These are phyloP conservation scores for Eudasyphora cyanicolor DNA, from an alignment of 2,888 invertebrate genomes.

Conservation along the genomic window DNA sequence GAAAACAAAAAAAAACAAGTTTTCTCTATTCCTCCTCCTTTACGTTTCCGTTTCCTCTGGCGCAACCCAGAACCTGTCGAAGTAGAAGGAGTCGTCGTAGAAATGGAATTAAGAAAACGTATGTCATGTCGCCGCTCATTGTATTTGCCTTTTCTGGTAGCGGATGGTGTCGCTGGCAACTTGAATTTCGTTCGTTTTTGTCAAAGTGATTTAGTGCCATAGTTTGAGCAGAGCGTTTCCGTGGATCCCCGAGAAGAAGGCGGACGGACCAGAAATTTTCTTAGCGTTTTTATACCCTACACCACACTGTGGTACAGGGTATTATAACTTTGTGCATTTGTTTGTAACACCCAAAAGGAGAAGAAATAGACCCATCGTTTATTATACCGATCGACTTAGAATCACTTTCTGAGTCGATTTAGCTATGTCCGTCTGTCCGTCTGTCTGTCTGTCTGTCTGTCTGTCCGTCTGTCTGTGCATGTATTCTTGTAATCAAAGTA, in stretches of 20 bases:
- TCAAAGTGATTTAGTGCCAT: constrained; percentile 52
- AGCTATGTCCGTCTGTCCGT: too few relatives aligned
- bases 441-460: too few relatives aligned
- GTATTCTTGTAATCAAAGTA: too few relatives aligned
- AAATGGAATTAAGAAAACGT: constrained; percentile 53
- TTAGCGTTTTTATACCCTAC: too few relatives aligned
- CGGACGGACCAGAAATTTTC: background rate
- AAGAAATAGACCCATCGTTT: too few relatives aligned
- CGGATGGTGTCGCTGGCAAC: constrained; percentile 3
- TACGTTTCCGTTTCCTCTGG: constrained; percentile 35
- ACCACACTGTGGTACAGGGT: too few relatives aligned
- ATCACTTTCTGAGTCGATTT: too few relatives aligned
- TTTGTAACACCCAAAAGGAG: too few relatives aligned
- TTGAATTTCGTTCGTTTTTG: background rate
- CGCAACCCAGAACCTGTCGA: background rate
- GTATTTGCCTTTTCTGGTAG: constrained; percentile 31
- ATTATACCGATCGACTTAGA: too few relatives aligned
- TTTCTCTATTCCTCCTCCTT: background rate
- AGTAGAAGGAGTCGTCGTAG: background rate
- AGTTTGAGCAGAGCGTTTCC: constrained; percentile 26
- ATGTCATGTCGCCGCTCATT: constrained; percentile 56
- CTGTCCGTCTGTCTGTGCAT: too few relatives aligned
- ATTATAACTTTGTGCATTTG: too few relatives aligned
- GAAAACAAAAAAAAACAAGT: background rate
- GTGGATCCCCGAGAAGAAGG: background rate